phyloP scores from a whole-genome alignment of 2,113 vertebrate genomes.

The Drymodes brunneopygia region DNA sequence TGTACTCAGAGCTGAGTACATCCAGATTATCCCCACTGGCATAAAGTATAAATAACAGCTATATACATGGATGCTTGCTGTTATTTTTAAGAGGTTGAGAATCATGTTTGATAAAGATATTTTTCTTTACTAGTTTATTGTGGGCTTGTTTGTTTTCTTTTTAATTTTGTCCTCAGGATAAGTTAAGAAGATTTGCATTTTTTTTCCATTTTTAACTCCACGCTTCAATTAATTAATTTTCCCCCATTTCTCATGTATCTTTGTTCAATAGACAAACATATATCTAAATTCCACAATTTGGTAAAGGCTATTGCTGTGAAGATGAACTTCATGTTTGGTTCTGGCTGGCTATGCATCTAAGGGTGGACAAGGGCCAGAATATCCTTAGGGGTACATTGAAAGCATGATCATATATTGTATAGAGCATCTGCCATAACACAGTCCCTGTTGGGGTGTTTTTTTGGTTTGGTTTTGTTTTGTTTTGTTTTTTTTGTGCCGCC shows the following conservation, averaged over 20 bases:
- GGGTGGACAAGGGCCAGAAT: not conserved
- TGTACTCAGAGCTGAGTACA: not conserved
- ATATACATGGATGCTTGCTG: not conserved
- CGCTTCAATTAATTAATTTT: not conserved
- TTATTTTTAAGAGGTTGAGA: not conserved
- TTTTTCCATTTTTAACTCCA: not conserved
- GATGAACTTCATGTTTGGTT: not conserved
- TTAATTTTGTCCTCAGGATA: not conserved
- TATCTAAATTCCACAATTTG: not conserved
- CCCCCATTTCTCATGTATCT: not conserved
- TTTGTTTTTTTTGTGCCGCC: too few species aligned
- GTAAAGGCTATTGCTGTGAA: not conserved
- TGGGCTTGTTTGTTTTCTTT: not conserved
- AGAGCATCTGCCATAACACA: not conserved
- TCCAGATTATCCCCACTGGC: not conserved
- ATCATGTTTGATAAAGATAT: not conserved
- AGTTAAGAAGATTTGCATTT: not conserved
- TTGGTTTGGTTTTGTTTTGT: too few species aligned
- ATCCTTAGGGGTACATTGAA: not conserved
- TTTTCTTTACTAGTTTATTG: not conserved
- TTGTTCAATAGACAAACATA: not conserved
- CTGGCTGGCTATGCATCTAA: not conserved
- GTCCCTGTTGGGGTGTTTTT: not conserved
- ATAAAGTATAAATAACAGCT: not conserved
- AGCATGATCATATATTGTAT: not conserved